Percentiles rank a stretch among this genome's conserved stretches.
Conservation (phyloP, 2,113 vertebrate genomes). For the Sitta europaea region DNA sequence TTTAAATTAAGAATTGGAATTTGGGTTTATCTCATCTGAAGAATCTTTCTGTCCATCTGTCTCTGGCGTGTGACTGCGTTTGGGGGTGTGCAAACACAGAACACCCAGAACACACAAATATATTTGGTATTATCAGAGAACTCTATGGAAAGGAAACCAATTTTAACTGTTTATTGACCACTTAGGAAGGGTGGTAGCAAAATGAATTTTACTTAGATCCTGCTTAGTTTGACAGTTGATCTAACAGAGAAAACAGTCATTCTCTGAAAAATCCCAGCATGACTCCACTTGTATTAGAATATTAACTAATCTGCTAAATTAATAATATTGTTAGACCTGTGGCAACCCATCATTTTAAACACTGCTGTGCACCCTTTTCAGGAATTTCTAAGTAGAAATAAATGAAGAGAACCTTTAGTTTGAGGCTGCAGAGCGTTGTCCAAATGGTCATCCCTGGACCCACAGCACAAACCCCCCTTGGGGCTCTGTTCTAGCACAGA, state of each 20-base stretch:
- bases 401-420: neutral
- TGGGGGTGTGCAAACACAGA: neutral
- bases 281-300: neutral
- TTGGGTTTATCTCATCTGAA: neutral
- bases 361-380: fast-evolving
- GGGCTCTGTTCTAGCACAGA: neutral
- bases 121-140: neutral
- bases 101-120: neutral
- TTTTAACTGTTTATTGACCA: neutral
- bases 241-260: neutral
- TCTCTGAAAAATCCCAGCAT: neutral
- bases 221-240: neutral
- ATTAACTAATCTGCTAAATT: neutral
- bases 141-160: neutral
- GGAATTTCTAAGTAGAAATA: neutral
- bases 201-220: neutral
- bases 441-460: neutral
- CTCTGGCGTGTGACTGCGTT: neutral
- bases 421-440: neutral
- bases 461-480: neutral
- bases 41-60: neutral
- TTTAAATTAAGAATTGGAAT: neutral
- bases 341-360: neutral
- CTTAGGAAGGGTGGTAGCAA: neutral
- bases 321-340: neutral